Percentiles rank a stretch among this genome's conserved stretches.
These are phyloP conservation scores for Azemiops feae DNA, from an alignment of 2,113 vertebrate genomes.

Conservation along the genomic window DNA sequence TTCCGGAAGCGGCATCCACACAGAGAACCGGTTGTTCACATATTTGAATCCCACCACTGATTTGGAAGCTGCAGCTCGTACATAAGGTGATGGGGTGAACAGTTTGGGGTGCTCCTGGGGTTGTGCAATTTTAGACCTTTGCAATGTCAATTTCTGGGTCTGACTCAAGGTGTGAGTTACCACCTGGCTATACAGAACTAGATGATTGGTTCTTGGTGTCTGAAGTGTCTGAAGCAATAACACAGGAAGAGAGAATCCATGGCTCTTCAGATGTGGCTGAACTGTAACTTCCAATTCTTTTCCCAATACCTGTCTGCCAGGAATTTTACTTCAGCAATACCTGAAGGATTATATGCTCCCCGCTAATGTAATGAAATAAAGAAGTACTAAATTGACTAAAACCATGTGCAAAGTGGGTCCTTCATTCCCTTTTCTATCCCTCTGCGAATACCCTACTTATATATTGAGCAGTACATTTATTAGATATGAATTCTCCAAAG, in stretches of 20 bases:
- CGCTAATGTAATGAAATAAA: background rate
- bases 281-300: background rate
- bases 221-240: background rate
- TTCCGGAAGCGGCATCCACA: too few species aligned
- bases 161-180: background rate
- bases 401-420: background rate
- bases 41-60: too few species aligned
- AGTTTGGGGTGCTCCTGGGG: background rate
- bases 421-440: background rate
- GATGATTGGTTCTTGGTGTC: background rate
- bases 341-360: background rate
- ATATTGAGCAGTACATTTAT: background rate
- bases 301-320: background rate
- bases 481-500: background rate
- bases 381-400: background rate
- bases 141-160: background rate
- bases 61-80: background rate
- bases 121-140: background rate
- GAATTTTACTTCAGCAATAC: background rate
- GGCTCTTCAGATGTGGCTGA: background rate
- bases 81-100: background rate
- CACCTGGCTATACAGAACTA: background rate
- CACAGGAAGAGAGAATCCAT: background rate
- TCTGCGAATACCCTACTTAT: background rate
- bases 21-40: too few species aligned